phyloP scores from a whole-genome alignment of 2,888 invertebrate genomes.

The Pyrrhia umbra region DNA sequence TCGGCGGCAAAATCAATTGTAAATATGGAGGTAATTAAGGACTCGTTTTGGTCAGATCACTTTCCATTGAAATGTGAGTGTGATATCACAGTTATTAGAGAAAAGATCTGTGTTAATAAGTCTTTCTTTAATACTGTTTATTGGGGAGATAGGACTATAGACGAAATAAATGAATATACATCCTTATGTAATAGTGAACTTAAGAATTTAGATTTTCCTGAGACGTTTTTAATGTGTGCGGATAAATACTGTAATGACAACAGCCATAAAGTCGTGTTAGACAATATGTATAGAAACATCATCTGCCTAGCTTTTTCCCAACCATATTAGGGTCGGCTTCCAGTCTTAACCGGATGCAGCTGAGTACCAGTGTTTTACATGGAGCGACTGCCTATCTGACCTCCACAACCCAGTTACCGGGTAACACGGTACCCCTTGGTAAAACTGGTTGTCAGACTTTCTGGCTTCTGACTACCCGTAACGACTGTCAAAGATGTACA shows the following conservation, averaged over 20 bases:
- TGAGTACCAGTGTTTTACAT: too few species aligned
- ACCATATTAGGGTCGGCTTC: too few species aligned
- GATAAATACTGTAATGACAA: background rate
- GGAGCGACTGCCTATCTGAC: too few species aligned
- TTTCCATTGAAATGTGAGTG: constrained; percentile 8
- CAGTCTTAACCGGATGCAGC: too few species aligned
- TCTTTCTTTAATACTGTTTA: background rate
- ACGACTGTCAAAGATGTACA: too few species aligned
- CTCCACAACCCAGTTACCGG: too few species aligned
- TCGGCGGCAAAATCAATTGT: background rate
- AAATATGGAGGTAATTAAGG: background rate
- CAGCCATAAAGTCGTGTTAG: background rate
- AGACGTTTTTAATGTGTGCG: background rate
- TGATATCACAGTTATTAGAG: background rate
- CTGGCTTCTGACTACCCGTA: too few species aligned
- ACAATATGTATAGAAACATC: too few species aligned
- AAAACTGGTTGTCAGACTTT: too few species aligned
- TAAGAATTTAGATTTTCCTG: background rate
- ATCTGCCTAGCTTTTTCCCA: too few species aligned
- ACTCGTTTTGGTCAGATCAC: constrained; percentile 8
- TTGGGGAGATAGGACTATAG: background rate
- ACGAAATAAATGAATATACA: background rate
- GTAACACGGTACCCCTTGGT: too few species aligned
- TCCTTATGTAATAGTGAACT: background rate
- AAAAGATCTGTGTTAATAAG: background rate